Base-by-base conservation (phyloP, 2,888 invertebrate genomes). In the Nudaria mundana region DNA sequence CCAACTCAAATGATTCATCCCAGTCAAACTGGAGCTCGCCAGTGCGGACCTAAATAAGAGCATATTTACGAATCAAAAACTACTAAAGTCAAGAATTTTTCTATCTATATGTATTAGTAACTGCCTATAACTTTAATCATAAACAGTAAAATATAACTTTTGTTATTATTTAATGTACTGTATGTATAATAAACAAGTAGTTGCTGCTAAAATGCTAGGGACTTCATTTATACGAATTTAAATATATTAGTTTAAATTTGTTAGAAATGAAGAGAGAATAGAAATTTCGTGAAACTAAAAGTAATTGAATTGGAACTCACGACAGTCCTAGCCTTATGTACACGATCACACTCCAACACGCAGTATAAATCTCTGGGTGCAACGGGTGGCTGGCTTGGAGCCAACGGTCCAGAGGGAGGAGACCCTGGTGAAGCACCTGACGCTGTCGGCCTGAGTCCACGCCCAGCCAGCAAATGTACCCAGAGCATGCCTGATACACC, bases 1-100 rank as follows among this genome's bases (percentile, higher is more conserved):
- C 99, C 65, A 99, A 89, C 76, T 99, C 99, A 74, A 99, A 99
- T 10, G 97, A 97, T 79, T 99, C 99, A 74, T 99, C 98, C 99
- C 99, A 99, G 82, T 99, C 98, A 79, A 98, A 99, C 74, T 97
- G 97, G 30, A 98, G 91, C 76, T 98, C 98, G 2, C 98, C 98
- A 1, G 97, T 98, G 39, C 98, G 92, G 18, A 98, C 91, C 91
- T 91, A 47, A 32, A 29, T 23, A n/a, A 34, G 28, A 8, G 25
- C 5, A 15, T 2, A 22, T 23, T n/a, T n/a, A n/a, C 8, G 20
- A 14, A 14, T 12, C 3, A 10, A 10, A 2, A 3, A 5, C 6
- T 20, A 14, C n/a, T 23, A 23, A 3, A n/a, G 4, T n/a, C 23
- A 3, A 23, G n/a, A n/a, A n/a, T n/a, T n/a, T n/a, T n/a, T n/a